Percentiles rank a stretch among this genome's conserved stretches.
Conservation (phyloP, 2,797 vertebrate species). For the Xyrichtys novacula region DNA sequence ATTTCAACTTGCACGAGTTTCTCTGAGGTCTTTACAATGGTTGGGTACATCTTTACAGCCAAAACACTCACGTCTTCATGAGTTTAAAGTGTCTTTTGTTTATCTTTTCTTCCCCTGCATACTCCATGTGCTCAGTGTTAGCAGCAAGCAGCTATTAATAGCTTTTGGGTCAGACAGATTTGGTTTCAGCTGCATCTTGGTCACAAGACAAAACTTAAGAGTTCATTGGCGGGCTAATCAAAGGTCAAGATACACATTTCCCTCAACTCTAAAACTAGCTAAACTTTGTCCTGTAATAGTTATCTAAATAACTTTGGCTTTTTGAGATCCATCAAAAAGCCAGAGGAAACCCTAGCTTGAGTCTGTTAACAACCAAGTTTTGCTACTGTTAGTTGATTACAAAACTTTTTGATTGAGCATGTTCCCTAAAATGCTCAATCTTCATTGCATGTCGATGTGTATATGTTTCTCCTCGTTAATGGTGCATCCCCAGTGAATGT, state of each 20-base stretch:
- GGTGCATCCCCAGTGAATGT: too few species aligned
- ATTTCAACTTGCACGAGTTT: background rate
- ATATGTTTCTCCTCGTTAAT: too few species aligned
- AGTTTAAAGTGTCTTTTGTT: background rate
- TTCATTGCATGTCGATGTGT: too few species aligned
- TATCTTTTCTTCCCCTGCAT: background rate
- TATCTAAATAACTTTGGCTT: too few species aligned
- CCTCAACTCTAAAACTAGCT: too few species aligned
- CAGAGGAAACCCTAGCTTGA: too few species aligned
- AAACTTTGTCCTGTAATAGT: too few species aligned
- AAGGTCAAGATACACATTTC: background rate
- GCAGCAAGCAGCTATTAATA: conserved; percentile 71
- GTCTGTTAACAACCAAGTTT: too few species aligned
- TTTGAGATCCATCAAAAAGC: too few species aligned
- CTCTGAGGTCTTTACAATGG: background rate
- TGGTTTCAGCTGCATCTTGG: conserved; percentile 47
- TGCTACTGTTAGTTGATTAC: too few species aligned
- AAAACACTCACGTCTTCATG: background rate
- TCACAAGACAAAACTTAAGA: background rate
- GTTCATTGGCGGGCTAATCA: background rate
- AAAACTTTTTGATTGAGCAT: too few species aligned
- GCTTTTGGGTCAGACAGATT: conserved; percentile 60
- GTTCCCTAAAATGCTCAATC: too few species aligned
- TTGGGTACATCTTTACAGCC: background rate
- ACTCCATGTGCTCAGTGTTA: background rate